A percentile compares a stretch with the other conserved stretches of the same genome.
Evolutionary conservation across 2,888 invertebrate species (phyloP).

Genomic region (Entomobrya proxima): DNA sequence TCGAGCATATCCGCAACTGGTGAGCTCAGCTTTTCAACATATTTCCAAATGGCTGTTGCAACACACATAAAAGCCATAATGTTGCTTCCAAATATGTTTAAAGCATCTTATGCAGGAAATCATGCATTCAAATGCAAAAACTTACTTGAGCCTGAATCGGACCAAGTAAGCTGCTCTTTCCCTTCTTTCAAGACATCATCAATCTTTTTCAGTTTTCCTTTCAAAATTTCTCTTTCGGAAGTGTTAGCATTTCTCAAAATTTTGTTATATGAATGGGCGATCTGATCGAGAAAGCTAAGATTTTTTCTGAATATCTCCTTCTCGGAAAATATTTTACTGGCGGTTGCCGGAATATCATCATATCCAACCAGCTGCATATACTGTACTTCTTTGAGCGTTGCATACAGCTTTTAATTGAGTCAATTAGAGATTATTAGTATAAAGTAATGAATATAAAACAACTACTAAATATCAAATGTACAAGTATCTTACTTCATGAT

Average conservation of each 20-base stretch:
- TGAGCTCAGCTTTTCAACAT: constrained; percentile 86
- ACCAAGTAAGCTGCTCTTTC: constrained; percentile 89
- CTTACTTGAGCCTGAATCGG: constrained; percentile 79
- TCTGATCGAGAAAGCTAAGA: constrained; percentile 83
- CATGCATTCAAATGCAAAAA: not conserved
- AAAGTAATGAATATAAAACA: no score
- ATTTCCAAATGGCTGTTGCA: constrained; percentile 84
- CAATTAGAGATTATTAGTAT: not conserved
- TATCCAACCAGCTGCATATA: constrained; percentile 87
- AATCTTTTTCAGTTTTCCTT: constrained; percentile 88
- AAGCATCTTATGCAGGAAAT: no score
- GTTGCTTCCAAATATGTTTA: constrained; percentile 30
- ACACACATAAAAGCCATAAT: constrained; percentile 47
- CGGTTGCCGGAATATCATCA: constrained; percentile 86
- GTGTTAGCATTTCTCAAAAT: constrained; percentile 87
- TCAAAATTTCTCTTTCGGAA: constrained; percentile 91
- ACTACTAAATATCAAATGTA: not conserved
- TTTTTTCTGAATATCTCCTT: constrained; percentile 90
- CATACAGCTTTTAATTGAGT: constrained; percentile 81
- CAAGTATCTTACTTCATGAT: constrained; percentile 81
- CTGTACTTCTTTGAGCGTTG: constrained; percentile 91
- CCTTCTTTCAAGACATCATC: constrained; percentile 89
- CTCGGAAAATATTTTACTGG: constrained; percentile 85
- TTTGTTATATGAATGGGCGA: constrained; percentile 83
- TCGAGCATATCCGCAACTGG: constrained; percentile 88